These are phyloP conservation scores for Choristoneura fumiferana DNA, from an alignment of 1,140 invertebrate species.

Conservation along the genomic window DNA sequence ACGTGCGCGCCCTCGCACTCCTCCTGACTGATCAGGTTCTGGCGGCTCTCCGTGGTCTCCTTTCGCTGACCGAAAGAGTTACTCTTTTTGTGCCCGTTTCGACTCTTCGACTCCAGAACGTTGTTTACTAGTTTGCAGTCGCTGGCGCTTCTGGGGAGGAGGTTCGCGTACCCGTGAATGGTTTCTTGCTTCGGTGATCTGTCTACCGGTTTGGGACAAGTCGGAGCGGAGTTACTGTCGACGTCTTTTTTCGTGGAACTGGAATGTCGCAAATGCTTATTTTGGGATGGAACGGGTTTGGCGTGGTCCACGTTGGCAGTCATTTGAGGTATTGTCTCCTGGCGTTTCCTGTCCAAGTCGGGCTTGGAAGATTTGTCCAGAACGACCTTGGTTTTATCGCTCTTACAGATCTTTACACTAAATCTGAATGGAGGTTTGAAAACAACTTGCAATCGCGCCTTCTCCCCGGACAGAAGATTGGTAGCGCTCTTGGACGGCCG, in stretches of 20 bases:
- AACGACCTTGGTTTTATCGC: conserved; percentile 75
- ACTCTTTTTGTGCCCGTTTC: conserved; percentile 67
- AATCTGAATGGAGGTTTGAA: conserved; percentile 93
- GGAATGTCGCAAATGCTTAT: conserved; percentile 44
- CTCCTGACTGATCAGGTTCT: conserved; percentile 70
- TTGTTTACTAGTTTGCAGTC: conserved; percentile 68
- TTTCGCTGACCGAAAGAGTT: conserved; percentile 69
- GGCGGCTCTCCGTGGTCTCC: conserved; percentile 68
- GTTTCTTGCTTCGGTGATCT: conserved; percentile 38
- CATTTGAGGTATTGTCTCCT: conserved; percentile 45
- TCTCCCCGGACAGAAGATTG: conserved; percentile 76
- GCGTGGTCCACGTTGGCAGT: conserved; percentile 37
- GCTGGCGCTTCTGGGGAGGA: conserved; percentile 63
- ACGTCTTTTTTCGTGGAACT: conserved; percentile 39
- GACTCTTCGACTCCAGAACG: conserved; percentile 49
- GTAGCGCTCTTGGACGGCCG: conserved; percentile 75
- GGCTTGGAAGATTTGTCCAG: conserved; percentile 73
- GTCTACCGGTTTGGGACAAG: conserved; percentile 30
- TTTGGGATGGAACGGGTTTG: conserved; percentile 49
- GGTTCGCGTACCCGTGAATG: conserved; percentile 58
- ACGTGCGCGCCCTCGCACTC: conserved; percentile 69
- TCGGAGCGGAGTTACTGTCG: conserved; percentile 43
- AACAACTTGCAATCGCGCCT: conserved; percentile 87
- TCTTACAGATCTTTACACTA: conserved; percentile 87
- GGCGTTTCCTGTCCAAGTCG: conserved; percentile 65